A percentile compares a stretch with the other conserved stretches of the same genome.
phyloP scores from a whole-genome alignment of 2,113 vertebrate genomes.

The Anguilla rostrata region DNA sequence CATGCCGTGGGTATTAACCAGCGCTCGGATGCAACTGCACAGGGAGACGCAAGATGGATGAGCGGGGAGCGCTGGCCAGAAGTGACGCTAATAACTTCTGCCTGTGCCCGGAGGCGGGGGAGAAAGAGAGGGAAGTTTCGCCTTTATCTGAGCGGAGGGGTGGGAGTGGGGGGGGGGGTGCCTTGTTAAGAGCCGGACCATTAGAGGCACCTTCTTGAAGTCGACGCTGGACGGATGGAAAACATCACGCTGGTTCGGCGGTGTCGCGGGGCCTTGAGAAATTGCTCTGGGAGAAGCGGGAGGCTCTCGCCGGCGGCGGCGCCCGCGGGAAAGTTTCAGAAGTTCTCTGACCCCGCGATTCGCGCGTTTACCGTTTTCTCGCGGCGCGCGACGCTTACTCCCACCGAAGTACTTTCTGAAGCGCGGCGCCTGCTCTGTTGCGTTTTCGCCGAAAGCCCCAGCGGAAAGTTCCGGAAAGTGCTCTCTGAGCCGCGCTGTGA shows the following conservation, averaged over 20 bases:
- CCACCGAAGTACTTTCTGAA: background rate
- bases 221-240: constrained; percentile 47
- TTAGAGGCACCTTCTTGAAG: constrained; percentile 58
- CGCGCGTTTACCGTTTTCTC: background rate
- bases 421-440: background rate
- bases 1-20: background rate
- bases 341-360: constrained; percentile 22
- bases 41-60: constrained; percentile 15
- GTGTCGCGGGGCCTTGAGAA: constrained; percentile 42
- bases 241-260: constrained; percentile 52
- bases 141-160: constrained; percentile 37
- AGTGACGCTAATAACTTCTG: constrained; percentile 29
- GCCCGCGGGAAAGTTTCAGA: constrained; percentile 35
- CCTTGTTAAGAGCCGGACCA: constrained; percentile 60
- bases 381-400: no score
- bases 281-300: constrained; percentile 39
- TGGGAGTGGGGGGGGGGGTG: background rate
- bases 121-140: constrained; percentile 23
- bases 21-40: background rate
- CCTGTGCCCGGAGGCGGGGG: constrained; percentile 35
- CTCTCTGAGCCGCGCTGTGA: background rate
- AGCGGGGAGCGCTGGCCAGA: background rate
- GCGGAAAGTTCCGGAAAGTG: background rate
- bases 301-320: constrained; percentile 19
- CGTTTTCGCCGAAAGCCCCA: background rate